phyloP scores from a whole-genome alignment of 2,113 vertebrate genomes.

The Carettochelys insculpta region DNA sequence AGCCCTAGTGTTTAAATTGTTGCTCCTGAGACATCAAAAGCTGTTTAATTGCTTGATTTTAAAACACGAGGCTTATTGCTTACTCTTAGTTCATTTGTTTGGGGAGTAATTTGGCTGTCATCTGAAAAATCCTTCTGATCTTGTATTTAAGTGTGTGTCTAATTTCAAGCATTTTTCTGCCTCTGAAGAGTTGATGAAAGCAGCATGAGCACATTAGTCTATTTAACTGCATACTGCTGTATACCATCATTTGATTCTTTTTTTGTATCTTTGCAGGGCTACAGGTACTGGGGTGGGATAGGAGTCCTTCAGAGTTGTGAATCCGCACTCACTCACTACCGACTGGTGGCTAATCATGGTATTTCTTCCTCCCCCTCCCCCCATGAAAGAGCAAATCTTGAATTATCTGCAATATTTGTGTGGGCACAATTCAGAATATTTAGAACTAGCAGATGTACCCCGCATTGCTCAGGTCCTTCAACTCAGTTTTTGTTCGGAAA shows the following conservation, averaged over 20 bases:
- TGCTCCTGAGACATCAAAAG: neutral
- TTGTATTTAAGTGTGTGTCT: neutral
- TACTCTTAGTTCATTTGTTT: neutral
- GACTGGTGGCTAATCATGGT: slow-evolving; percentile 96
- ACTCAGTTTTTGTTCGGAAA: too few relatives aligned
- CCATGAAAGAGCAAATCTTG: neutral
- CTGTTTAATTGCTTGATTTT: neutral
- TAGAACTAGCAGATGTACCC: too few relatives aligned
- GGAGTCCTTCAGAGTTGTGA: slow-evolving; percentile 98
- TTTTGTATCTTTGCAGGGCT: slow-evolving; percentile 82
- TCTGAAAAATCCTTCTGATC: neutral
- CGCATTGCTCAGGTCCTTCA: too few relatives aligned
- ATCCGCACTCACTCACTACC: slow-evolving; percentile 95
- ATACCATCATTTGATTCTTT: neutral
- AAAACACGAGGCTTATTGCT: neutral
- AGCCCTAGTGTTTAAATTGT: too few relatives aligned
- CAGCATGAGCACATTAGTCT: neutral
- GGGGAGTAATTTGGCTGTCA: neutral
- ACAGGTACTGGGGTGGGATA: slow-evolving; percentile 96
- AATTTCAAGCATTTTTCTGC: neutral
- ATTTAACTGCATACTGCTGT: neutral
- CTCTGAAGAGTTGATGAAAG: neutral
- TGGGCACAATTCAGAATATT: neutral
- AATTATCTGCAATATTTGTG: neutral
- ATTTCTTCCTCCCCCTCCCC: slow-evolving; percentile 20